Evolutionary conservation across 2,888 invertebrate species (phyloP).

Genomic region (Cataglyphis altisquamis): DNA sequence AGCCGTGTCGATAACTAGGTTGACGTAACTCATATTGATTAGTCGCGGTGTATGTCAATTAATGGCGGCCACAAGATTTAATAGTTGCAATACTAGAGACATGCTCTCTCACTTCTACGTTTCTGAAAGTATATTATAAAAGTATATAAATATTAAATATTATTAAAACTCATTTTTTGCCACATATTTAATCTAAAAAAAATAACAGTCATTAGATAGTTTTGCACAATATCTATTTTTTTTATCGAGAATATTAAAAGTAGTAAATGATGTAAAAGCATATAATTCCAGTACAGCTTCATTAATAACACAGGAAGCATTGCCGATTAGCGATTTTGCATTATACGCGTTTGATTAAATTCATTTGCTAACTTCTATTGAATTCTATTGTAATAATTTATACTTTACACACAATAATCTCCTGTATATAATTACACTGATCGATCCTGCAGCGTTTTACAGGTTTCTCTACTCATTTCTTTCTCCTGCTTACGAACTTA

Average conservation of each 20-base stretch:
- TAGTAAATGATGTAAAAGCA: not conserved
- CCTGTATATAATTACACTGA: slow-evolving; percentile 15
- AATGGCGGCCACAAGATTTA: not conserved
- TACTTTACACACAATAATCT: slow-evolving; percentile 3
- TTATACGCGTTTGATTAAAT: not conserved
- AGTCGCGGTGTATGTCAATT: slow-evolving; percentile 38
- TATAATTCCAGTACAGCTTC: slow-evolving; percentile 9
- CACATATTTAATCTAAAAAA: not conserved
- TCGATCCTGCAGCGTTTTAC: not conserved
- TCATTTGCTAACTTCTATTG: slow-evolving; percentile 1
- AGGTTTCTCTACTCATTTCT: slow-evolving; percentile 13
- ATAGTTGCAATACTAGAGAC: slow-evolving; percentile 10
- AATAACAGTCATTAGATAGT: not conserved
- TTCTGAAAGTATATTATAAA: not conserved
- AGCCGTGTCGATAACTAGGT: slow-evolving; percentile 27
- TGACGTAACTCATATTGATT: slow-evolving; percentile 36
- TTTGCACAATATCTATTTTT: not conserved
- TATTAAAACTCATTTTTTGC: not conserved
- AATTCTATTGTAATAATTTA: slow-evolving; percentile 9
- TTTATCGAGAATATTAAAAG: not conserved
- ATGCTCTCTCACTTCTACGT: not conserved
- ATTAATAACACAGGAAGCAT: not conserved
- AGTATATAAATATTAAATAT: no score
- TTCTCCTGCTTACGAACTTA: slow-evolving; percentile 19
- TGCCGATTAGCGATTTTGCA: not conserved